Conservation (phyloP, 2,113 vertebrate species). For the Anthoscopus minutus region DNA sequence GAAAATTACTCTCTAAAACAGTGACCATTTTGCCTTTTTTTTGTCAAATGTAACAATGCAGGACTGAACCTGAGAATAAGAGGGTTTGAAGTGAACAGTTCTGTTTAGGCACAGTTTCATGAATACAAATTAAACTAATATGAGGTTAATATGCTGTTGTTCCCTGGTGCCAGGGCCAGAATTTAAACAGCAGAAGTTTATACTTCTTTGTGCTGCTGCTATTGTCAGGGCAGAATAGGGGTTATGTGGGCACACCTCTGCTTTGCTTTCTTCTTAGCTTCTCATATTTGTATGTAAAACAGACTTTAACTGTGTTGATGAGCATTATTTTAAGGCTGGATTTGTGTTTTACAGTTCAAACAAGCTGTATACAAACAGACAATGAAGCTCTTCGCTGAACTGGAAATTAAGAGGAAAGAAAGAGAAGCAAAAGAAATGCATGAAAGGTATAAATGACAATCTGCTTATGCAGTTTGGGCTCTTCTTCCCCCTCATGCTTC, state of each 20-base stretch:
- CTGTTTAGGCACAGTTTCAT: neutral
- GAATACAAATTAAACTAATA: neutral
- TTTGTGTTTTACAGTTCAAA: constrained; percentile 81
- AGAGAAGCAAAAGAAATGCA: constrained; percentile 99
- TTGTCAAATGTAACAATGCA: neutral
- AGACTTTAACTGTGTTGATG: neutral
- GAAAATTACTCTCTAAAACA: neutral
- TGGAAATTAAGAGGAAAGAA: constrained; percentile 99
- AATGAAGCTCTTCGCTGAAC: constrained; percentile 98
- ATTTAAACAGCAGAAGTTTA: neutral
- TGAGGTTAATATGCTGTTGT: neutral
- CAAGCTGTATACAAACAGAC: constrained; percentile 98
- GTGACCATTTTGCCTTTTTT: neutral
- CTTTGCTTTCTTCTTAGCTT: neutral
- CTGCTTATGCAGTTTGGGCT: neutral
- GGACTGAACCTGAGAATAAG: neutral
- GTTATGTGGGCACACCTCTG: neutral
- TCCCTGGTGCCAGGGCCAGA: neutral
- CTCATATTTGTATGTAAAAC: neutral
- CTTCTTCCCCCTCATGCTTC: neutral
- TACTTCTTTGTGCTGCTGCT: neutral
- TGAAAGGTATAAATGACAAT: constrained; percentile 79
- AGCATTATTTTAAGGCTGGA: neutral
- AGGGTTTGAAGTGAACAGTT: neutral
- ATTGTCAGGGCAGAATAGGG: neutral